phyloP scores from a whole-genome alignment of 2,113 vertebrate genomes.

The Hydrolagus affinis region DNA sequence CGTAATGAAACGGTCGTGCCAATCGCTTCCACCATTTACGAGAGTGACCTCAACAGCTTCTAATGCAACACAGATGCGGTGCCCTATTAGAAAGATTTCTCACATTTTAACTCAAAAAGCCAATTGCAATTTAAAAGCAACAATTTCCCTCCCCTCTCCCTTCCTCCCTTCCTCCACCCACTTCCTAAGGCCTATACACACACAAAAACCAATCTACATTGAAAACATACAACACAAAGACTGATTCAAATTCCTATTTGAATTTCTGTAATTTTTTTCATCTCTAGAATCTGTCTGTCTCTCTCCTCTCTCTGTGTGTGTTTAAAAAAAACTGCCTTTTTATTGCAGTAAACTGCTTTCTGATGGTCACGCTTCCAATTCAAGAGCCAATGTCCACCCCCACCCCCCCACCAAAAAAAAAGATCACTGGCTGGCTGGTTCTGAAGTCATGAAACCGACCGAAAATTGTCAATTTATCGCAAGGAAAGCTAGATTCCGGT shows the following conservation, averaged over 20 bases:
- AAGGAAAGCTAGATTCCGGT: background rate
- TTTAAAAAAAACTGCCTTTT: background rate
- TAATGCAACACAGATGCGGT: constrained; percentile 56
- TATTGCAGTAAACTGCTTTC: background rate
- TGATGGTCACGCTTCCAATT: constrained; percentile 1
- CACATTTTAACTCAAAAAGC: constrained; percentile 25
- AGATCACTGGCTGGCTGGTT: background rate
- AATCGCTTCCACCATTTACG: constrained; percentile 45
- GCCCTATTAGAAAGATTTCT: constrained; percentile 38
- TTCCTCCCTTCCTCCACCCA: too few relatives aligned
- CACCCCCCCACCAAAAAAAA: too few relatives aligned
- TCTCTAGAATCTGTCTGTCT: background rate
- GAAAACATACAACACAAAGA: background rate
- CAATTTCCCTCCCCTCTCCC: background rate
- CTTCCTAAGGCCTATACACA: background rate
- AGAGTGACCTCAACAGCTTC: constrained; percentile 43
- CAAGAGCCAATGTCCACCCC: background rate
- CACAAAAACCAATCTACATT: background rate
- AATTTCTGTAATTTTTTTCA: background rate
- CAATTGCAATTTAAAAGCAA: constrained; percentile 8
- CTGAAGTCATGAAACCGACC: background rate
- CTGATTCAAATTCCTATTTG: background rate
- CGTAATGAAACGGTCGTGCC: constrained; percentile 44
- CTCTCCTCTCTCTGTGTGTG: background rate
- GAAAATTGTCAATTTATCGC: background rate